Evolutionary conservation across 2,797 vertebrate species (phyloP).

Genomic region (Mormyrops boulengeri): DNA sequence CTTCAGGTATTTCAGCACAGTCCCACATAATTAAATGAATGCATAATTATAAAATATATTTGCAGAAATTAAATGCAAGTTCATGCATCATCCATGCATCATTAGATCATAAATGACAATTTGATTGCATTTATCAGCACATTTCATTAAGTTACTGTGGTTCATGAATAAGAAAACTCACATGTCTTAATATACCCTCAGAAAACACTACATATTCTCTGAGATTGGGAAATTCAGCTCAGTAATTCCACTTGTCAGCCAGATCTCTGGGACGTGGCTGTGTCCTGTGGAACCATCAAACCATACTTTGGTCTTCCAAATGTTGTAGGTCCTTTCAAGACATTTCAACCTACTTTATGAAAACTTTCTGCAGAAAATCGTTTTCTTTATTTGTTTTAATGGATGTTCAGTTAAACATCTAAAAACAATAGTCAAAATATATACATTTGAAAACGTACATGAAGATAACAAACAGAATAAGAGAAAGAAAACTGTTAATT

Average conservation of each 20-base stretch:
- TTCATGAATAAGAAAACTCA: background rate
- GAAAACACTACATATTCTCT: background rate
- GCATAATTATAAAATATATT: background rate
- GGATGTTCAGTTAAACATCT: background rate
- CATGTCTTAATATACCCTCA: background rate
- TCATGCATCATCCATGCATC: background rate
- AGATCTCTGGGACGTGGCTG: slow-evolving; percentile 18
- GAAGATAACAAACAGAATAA: slow-evolving; percentile 30
- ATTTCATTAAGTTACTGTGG: background rate
- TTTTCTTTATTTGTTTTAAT: background rate
- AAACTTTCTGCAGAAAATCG: background rate
- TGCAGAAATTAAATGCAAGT: background rate
- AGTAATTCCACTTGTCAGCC: background rate
- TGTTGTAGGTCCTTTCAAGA: background rate
- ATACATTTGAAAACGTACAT: background rate
- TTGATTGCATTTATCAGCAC: background rate
- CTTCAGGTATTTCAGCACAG: background rate
- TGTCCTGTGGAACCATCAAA: background rate
- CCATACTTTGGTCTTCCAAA: background rate
- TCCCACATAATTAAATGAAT: background rate
- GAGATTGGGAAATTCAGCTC: background rate
- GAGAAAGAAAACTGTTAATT: slow-evolving; percentile 49
- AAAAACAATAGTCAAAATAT: background rate
- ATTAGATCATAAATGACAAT: background rate
- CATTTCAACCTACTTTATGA: background rate